Evolutionary conservation across 1,140 invertebrate genomes (phyloP), one percentile per base, ranked within the genome.

Genomic region (Drosophila nikananu): DNA sequence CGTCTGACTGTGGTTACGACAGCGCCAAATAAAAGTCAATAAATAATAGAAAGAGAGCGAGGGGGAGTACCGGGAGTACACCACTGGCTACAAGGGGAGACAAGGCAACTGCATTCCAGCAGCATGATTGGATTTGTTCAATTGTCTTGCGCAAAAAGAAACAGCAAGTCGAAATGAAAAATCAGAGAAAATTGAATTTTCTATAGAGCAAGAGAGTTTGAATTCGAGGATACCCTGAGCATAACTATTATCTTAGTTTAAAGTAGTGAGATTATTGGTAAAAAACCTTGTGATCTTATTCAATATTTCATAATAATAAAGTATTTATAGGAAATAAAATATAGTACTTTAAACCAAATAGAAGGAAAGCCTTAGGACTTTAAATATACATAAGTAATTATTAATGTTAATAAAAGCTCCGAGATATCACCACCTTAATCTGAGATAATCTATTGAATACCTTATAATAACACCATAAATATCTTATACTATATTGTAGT

Each of bases 21-120:
- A 86, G 72, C 83, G 48, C 67, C 73, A 80, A 89, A 86, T 83
- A 87, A 86, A 86, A 87, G 77, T 80, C 83, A 89, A 86, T 86
- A 86, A 89, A 83, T 80, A 86, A 80, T 72, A 83, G 81, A 68
- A 44, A 48, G 60, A 64, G 30, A 64, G 30, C 59, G 21, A 27
- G 70, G n/a, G 59, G 35, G n/a, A 54, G 51, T 21, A 15, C 12
- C 51, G 39, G 17, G 48, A n/a, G 48, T 25, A n/a, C 25, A 30
- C 49, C 49, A 19, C 2, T 44, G 62, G 48, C 39, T 10, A 55
- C 58, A 72, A 58, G 78, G 32, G 75, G 52, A 79, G 65, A 78
- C 75, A 80, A 57, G 49, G 58, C 54, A 80, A 80, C 84, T 80
- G 77, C 84, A 87, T 87, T 89, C 83, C 83, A 78, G 49, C 52